Conservation (phyloP, 2,113 vertebrate species). For the Oncorhynchus tshawytscha region DNA sequence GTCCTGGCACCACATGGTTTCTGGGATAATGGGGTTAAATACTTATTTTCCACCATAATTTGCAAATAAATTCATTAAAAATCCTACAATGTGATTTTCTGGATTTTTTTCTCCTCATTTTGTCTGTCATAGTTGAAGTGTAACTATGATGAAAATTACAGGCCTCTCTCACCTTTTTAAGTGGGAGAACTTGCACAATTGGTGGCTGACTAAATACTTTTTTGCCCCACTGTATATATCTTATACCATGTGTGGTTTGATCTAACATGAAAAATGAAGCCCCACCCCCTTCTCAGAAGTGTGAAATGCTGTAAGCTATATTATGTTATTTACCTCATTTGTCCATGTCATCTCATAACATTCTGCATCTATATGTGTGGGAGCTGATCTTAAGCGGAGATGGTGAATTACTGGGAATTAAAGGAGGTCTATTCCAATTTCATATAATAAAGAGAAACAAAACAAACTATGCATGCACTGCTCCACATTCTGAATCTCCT, state of each 20-base stretch:
- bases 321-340: conserved; percentile 27
- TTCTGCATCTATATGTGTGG: conserved; percentile 10
- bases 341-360: neutral
- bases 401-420: conserved; percentile 9
- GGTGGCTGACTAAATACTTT: no score
- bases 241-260: conserved; percentile 43
- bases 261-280: conserved; percentile 30
- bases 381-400: conserved; percentile 22
- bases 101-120: no score
- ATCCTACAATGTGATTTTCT: no score
- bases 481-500: conserved; percentile 35
- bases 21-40: no score
- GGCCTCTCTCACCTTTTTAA: no score
- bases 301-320: conserved; percentile 17
- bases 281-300: neutral
- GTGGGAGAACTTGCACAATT: no score
- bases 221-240: conserved; percentile 22
- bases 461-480: conserved; percentile 19
- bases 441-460: conserved; percentile 11
- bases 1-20: no score
- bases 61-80: no score
- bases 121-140: no score
- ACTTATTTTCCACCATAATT: no score
- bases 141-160: no score
- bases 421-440: conserved; percentile 20